These are phyloP conservation scores for Oligia latruncula DNA, from an alignment of 2,888 invertebrate genomes.

Conservation along the genomic window DNA sequence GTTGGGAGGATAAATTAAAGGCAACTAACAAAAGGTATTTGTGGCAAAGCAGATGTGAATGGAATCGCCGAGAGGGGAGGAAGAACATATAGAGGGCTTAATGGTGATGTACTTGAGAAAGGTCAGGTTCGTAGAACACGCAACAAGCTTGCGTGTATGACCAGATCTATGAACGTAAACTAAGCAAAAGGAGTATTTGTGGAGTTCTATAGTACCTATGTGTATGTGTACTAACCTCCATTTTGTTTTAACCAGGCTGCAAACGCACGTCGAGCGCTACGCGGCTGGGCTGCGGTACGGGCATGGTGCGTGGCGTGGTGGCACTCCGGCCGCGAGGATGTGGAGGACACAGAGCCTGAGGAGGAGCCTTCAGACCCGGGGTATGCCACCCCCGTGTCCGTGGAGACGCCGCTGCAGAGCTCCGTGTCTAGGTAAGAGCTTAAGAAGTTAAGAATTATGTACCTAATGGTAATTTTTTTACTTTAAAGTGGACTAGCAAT, in stretches of 20 bases:
- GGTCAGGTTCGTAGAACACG: neutral
- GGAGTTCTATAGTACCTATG: neutral
- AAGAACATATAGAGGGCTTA: neutral
- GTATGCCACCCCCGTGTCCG: slow-evolving; percentile 94
- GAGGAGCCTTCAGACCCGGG: slow-evolving; percentile 95
- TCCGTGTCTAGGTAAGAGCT: slow-evolving; percentile 93
- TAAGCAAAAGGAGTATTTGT: neutral
- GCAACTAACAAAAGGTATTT: neutral
- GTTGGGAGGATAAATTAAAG: no score
- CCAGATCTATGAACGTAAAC: neutral
- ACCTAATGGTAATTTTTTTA: no score
- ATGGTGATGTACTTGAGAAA: neutral
- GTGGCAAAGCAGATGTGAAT: neutral
- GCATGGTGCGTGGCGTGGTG: slow-evolving; percentile 97
- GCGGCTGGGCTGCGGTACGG: slow-evolving; percentile 90
- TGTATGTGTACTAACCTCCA: neutral
- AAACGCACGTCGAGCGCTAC: slow-evolving; percentile 74
- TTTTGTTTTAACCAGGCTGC: slow-evolving; percentile 67
- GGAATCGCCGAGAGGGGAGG: neutral
- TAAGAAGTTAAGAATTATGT: neutral
- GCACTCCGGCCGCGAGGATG: slow-evolving; percentile 96
- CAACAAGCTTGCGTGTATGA: neutral
- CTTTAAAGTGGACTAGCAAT: neutral
- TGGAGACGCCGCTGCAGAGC: slow-evolving; percentile 96
- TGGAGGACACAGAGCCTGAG: slow-evolving; percentile 94